These are phyloP conservation scores for Scartelaos histophorus DNA, from an alignment of 2,113 vertebrate genomes.

Conservation along the genomic window DNA sequence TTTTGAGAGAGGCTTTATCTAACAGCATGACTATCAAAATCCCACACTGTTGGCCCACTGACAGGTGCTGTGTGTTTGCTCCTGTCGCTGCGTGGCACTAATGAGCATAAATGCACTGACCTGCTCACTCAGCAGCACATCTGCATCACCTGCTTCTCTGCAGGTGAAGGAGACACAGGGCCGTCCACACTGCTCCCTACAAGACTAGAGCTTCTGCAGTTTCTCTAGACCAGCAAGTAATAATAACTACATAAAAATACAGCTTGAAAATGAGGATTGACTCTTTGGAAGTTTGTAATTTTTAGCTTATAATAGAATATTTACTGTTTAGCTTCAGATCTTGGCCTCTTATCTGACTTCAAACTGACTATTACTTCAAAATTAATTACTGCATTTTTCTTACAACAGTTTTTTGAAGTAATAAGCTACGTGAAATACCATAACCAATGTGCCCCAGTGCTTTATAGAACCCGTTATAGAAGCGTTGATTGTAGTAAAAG, in stretches of 20 bases:
- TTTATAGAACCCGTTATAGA: too few species aligned
- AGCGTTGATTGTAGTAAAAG: too few species aligned
- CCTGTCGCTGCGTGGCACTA: background rate
- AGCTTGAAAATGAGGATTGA: background rate
- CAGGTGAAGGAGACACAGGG: background rate
- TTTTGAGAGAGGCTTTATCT: background rate
- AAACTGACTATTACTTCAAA: too few species aligned
- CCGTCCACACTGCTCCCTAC: background rate
- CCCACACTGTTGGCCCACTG: background rate
- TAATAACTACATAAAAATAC: too few species aligned
- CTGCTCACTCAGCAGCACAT: background rate
- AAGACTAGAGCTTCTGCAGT: background rate
- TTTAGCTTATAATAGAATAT: background rate
- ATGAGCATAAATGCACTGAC: slow-evolving; percentile 1
- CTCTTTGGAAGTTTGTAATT: background rate
- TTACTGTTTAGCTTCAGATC: background rate
- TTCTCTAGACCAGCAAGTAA: background rate
- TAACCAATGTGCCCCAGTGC: too few species aligned
- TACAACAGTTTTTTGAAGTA: too few species aligned
- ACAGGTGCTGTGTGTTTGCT: slow-evolving; percentile 1
- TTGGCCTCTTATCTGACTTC: too few species aligned
- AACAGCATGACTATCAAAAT: background rate
- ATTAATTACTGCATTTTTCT: too few species aligned
- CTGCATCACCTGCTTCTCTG: background rate
- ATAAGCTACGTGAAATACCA: too few species aligned